Conservation (phyloP, 1,140 invertebrate genomes). For the Ostrea edulis region DNA sequence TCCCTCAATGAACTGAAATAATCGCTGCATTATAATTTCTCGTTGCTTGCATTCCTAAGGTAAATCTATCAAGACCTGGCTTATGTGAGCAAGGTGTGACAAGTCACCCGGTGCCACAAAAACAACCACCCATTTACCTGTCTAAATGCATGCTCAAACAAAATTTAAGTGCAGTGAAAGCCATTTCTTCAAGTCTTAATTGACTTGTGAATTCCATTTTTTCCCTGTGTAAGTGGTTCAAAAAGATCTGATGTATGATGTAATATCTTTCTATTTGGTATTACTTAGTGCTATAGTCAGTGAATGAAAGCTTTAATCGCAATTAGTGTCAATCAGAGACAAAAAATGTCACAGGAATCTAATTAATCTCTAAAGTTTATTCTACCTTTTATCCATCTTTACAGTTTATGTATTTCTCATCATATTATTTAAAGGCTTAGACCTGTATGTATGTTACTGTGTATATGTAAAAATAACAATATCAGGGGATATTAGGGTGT, state of each 20-base stretch:
- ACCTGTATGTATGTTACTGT: too few relatives aligned
- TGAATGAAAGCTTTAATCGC: not conserved
- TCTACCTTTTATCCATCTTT: too few relatives aligned
- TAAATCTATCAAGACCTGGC: not conserved
- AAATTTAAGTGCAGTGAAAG: not conserved
- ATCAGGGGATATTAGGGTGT: too few relatives aligned
- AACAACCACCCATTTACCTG: slow-evolving; percentile 7
- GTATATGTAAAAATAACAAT: too few relatives aligned
- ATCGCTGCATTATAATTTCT: not conserved
- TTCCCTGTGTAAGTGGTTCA: not conserved
- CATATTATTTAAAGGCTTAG: too few relatives aligned
- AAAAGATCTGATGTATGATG: not conserved
- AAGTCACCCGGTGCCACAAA: not conserved
- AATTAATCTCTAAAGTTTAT: too few relatives aligned
- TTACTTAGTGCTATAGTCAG: not conserved
- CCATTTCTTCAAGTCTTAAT: not conserved
- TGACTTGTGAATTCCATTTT: not conserved
- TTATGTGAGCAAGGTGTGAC: not conserved
- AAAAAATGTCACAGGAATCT: too few relatives aligned
- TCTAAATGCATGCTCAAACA: slow-evolving; percentile 16
- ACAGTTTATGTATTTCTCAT: too few relatives aligned
- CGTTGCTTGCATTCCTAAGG: not conserved
- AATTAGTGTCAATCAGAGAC: not conserved
- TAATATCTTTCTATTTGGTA: not conserved
- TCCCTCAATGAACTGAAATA: not conserved